phyloP scores from a whole-genome alignment of 2,113 vertebrate species.

The Machaerirhynchus nigripectus region DNA sequence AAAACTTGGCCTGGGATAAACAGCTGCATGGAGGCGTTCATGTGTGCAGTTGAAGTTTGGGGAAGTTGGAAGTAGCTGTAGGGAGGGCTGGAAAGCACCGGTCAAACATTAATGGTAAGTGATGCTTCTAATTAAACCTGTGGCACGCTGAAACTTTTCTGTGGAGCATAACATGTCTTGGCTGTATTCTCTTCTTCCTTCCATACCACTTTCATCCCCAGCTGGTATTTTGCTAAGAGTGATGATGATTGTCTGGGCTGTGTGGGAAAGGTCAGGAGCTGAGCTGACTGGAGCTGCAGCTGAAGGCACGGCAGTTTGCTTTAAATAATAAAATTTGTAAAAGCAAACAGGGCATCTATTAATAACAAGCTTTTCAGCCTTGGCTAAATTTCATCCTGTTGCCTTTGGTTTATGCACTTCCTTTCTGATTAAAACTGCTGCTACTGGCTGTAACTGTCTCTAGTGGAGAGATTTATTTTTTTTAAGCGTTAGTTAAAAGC shows the following conservation, averaged over 20 bases:
- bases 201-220: background rate
- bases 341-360: background rate
- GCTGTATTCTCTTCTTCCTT: background rate
- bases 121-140: background rate
- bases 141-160: background rate
- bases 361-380: constrained; percentile 1
- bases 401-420: constrained; percentile 5
- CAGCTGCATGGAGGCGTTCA: background rate
- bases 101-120: background rate
- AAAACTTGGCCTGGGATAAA: background rate
- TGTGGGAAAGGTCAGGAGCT: background rate
- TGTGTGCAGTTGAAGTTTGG: background rate
- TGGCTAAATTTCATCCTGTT: constrained; percentile 8
- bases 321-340: background rate
- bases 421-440: background rate
- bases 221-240: background rate
- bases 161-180: accelerated
- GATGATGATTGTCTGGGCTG: background rate
- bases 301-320: background rate
- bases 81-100: background rate
- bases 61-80: accelerated
- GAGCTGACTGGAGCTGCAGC: background rate
- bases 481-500: background rate
- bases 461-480: background rate
- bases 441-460: background rate